phyloP scores from a whole-genome alignment of 2,888 invertebrate species.

The Dascillus cervinus region DNA sequence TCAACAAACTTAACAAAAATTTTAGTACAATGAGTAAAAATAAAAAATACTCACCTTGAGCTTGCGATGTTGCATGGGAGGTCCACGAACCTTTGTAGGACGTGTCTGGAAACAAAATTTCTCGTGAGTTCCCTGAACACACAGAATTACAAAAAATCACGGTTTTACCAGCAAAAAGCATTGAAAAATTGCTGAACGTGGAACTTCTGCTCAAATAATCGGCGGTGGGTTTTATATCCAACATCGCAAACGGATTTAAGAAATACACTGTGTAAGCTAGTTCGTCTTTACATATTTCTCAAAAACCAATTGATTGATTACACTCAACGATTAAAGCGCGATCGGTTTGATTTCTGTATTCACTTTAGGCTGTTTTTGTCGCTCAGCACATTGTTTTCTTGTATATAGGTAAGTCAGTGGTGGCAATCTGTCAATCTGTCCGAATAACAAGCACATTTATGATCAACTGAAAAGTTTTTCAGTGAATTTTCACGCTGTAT shows the following conservation, averaged over 20 bases:
- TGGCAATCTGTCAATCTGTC: slow-evolving; percentile 31
- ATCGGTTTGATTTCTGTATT: not conserved
- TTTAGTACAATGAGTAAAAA: not conserved
- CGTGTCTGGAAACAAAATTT: slow-evolving; percentile 61
- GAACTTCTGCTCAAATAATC: slow-evolving; percentile 88
- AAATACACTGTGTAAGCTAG: too few relatives aligned
- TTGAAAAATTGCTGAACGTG: slow-evolving; percentile 90
- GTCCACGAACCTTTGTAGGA: slow-evolving; percentile 84
- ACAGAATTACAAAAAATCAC: too few relatives aligned
- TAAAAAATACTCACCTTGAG: slow-evolving; percentile 57
- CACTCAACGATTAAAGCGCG: not conserved
- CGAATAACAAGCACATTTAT: slow-evolving; percentile 35
- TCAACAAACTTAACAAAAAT: not conserved
- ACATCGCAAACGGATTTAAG: too few relatives aligned
- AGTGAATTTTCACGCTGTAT: slow-evolving; percentile 27
- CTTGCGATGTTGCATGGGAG: slow-evolving; percentile 65
- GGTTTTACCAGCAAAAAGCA: slow-evolving; percentile 77
- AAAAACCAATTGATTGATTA: not conserved
- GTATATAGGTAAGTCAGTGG: too few relatives aligned
- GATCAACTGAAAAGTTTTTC: slow-evolving; percentile 40
- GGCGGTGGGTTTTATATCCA: slow-evolving; percentile 87
- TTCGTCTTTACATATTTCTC: not conserved
- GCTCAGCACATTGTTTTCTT: too few relatives aligned
- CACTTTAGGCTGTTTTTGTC: not conserved
- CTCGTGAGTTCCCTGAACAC: slow-evolving; percentile 7